Evolutionary conservation across 1,140 invertebrate species (phyloP).

Genomic region (Neodiprion fabricii): DNA sequence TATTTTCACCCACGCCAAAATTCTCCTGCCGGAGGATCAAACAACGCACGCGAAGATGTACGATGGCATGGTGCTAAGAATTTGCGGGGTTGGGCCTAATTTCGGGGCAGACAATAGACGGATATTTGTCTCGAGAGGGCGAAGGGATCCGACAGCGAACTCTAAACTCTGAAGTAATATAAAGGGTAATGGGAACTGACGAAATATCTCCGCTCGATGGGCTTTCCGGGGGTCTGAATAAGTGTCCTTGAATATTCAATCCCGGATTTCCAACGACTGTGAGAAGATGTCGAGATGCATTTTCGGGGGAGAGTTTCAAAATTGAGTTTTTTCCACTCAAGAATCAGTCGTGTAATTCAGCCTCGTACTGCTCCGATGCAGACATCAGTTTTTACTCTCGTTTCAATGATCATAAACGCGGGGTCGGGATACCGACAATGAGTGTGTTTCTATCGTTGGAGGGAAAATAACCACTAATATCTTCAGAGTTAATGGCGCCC

Average conservation of each 20-base stretch:
- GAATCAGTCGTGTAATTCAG: too few relatives aligned
- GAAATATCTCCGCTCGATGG: neutral
- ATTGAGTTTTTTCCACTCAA: too few relatives aligned
- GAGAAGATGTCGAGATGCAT: neutral
- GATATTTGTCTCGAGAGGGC: neutral
- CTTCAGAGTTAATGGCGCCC: neutral
- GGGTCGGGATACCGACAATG: too few relatives aligned
- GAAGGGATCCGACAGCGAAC: neutral
- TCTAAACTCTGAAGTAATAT: slow-evolving; percentile 4
- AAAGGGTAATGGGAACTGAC: neutral
- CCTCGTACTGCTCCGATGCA: too few relatives aligned
- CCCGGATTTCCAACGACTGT: neutral
- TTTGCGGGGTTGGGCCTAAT: neutral
- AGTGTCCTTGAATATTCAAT: neutral
- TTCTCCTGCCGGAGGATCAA: too few relatives aligned
- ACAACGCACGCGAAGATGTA: too few relatives aligned
- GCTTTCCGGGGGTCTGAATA: neutral
- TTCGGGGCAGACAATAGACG: neutral
- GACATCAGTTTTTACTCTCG: too few relatives aligned
- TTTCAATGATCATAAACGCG: too few relatives aligned
- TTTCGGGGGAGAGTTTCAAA: neutral
- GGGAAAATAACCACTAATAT: neutral
- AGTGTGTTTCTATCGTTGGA: too few relatives aligned
- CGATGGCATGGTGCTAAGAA: too few relatives aligned
- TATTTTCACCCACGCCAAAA: too few relatives aligned